Evolutionary conservation across 2,113 vertebrate species (phyloP).

Genomic region (Fregata magnificens): DNA sequence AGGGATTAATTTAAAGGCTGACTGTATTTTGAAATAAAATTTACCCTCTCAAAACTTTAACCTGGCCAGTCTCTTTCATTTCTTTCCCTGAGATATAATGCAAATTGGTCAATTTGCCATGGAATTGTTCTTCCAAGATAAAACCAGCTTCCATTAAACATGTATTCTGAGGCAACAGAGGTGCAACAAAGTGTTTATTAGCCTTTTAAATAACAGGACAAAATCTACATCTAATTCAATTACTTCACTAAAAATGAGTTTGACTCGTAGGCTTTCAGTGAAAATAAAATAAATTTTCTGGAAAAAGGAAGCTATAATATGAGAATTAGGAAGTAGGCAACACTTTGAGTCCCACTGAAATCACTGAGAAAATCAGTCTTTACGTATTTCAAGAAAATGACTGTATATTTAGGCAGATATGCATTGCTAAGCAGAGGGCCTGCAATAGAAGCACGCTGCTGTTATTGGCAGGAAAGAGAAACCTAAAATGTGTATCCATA

Average conservation of each 20-base stretch:
- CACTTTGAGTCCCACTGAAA: background rate
- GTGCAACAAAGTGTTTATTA: background rate
- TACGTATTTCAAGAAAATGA: background rate
- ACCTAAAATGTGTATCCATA: background rate
- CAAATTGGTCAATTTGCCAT: background rate
- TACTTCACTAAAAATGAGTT: background rate
- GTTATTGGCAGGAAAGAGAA: background rate
- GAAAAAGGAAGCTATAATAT: background rate
- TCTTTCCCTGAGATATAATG: background rate
- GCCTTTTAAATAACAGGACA: background rate
- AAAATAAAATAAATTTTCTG: background rate
- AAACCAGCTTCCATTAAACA: background rate
- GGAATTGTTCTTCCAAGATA: background rate
- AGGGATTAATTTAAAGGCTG: too few relatives aligned
- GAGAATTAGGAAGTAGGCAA: background rate
- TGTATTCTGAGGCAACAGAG: background rate
- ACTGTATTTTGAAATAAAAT: too few relatives aligned
- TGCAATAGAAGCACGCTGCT: background rate
- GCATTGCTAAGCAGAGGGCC: background rate
- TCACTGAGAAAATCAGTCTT: background rate
- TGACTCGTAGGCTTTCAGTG: background rate
- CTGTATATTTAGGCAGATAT: background rate
- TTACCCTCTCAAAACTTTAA: too few relatives aligned
- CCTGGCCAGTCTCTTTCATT: background rate
- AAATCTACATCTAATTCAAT: background rate